Base-by-base conservation (phyloP, 1,140 invertebrate species). In the Penaeus chinensis region DNA sequence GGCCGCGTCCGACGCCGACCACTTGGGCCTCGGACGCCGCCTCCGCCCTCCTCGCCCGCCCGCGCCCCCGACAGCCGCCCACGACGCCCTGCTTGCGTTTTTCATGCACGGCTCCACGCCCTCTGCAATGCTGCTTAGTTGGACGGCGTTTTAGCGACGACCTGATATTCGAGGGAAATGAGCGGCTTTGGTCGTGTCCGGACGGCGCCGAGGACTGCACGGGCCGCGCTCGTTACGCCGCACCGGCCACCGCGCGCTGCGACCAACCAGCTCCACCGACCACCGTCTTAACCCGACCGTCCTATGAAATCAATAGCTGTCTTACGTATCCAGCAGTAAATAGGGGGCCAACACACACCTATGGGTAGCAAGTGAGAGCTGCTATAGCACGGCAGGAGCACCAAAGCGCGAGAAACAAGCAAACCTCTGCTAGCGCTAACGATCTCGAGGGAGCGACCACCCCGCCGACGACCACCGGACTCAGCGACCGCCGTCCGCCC, bases 141-240 rank as follows among this genome's bases (percentile, higher is more conserved):
- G 27, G 11, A 47, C 22, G 8, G 24, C 42, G 63, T 66, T 69
- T 37, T n/a, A 16, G 8, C 16, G 24, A 0, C 24, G 22, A 63
- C 65, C 32, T 69, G 47, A 47, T 65, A 82, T 62, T 82, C 47
- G 37, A 37, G 32, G 37, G 32, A 69, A 69, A 82, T 37, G 63
- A n/a, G 54, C 22, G 18, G 22, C 37, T 32, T 62, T 82, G 63
- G 63, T 42, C 32, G 61, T 66, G 63, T 82, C 63, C 22, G 80
- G 18, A 82, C 80, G 80, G 80, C 80, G 80, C 80, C 80, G 80
- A 82, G 80, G 80, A 82, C 80, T 82, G 80, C 80, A 82, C 80
- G 80, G 80, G 80, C 80, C 80, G 80, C 80, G 80, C 80, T 82
- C 80, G 80, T 82, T 82, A 82, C 80, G 80, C 80, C 80, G 80